phyloP scores from a whole-genome alignment of 1,140 invertebrate species.

The Stegodyphus mimosarum region DNA sequence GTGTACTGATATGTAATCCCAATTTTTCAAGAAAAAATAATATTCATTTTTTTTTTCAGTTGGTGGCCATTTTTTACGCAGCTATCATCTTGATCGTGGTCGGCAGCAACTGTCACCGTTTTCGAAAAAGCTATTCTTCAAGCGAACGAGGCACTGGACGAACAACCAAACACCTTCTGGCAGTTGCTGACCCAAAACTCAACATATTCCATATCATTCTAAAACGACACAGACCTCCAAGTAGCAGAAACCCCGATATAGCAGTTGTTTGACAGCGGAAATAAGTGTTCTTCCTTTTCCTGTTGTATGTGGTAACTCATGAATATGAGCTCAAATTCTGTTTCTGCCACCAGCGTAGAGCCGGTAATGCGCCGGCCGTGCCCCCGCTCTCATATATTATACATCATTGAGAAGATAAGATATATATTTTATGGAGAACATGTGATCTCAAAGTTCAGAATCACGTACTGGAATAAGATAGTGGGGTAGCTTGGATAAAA shows the following conservation, averaged over 20 bases:
- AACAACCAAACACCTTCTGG: constrained; percentile 28
- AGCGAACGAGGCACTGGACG: not conserved
- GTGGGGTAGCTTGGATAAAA: too few species aligned
- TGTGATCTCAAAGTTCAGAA: too few species aligned
- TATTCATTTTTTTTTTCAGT: constrained; percentile 58
- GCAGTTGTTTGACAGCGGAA: constrained; percentile 26
- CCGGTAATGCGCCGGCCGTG: too few species aligned
- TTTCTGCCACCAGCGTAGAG: too few species aligned
- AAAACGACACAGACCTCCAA: constrained; percentile 28
- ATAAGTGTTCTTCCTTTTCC: too few species aligned
- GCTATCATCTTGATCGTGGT: constrained; percentile 67
- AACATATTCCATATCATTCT: constrained; percentile 48
- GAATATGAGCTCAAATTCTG: too few species aligned
- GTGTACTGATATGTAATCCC: too few species aligned
- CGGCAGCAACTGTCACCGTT: constrained; percentile 65
- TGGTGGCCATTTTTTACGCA: constrained; percentile 66
- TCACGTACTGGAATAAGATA: too few species aligned
- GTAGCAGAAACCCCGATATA: constrained; percentile 9
- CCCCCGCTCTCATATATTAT: too few species aligned
- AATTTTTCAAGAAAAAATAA: not conserved
- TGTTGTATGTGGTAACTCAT: too few species aligned
- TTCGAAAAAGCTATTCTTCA: constrained; percentile 15
- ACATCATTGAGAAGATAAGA: too few species aligned
- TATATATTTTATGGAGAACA: too few species aligned
- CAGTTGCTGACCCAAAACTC: constrained; percentile 15